Percentiles rank a stretch among this genome's conserved stretches.
phyloP scores from a whole-genome alignment of 2,797 vertebrate genomes.

The Hylomyscus alleni region DNA sequence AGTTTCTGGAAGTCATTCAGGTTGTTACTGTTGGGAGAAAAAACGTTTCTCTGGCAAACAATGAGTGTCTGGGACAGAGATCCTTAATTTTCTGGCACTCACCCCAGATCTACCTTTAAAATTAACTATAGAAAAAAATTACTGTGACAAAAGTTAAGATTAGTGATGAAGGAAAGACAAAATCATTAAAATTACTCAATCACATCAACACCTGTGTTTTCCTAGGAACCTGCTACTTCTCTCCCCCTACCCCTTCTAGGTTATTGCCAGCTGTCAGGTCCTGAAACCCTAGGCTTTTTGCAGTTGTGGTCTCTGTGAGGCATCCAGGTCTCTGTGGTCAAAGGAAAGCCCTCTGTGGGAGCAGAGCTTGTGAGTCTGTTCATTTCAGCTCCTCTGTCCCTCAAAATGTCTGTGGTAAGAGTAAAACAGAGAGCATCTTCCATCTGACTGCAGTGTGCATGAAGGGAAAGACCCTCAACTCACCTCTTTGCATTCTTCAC shows the following conservation, averaged over 20 bases:
- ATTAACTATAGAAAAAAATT: neutral
- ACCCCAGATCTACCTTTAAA: neutral
- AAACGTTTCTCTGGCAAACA: neutral
- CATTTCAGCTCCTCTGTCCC: too few relatives aligned
- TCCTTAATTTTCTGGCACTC: neutral
- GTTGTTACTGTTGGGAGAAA: neutral
- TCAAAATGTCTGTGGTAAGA: accelerated
- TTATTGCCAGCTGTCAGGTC: neutral
- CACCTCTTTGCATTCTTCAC: neutral
- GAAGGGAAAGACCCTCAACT: neutral
- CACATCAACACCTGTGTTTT: neutral
- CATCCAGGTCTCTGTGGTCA: neutral
- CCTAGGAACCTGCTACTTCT: neutral
- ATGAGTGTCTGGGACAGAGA: accelerated
- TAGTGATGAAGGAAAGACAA: neutral
- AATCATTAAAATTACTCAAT: neutral
- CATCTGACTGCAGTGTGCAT: accelerated
- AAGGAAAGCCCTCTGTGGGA: neutral
- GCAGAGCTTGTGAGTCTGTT: too few relatives aligned
- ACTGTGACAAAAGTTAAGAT: conserved; percentile 1
- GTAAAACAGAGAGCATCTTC: neutral
- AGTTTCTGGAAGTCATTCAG: neutral
- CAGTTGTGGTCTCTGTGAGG: neutral
- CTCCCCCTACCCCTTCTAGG: too few relatives aligned
- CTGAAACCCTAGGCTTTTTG: neutral